Evolutionary conservation across 2,797 vertebrate species (phyloP), one percentile per base, ranked within the genome.

Genomic region (Rousettus madagascariensis): DNA sequence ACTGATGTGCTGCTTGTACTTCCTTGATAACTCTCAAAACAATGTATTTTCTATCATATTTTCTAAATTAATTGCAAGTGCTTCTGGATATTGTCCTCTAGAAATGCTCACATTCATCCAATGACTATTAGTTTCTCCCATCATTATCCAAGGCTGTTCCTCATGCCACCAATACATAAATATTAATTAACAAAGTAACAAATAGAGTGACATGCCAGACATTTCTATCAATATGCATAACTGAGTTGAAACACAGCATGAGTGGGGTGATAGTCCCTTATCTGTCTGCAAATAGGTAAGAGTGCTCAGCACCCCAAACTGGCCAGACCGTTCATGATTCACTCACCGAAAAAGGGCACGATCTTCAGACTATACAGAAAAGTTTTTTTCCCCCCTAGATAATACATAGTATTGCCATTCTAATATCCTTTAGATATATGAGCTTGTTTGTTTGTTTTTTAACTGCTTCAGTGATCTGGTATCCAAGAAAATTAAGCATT

Each of bases 401-500:
- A 8, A 3, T 71, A 74, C 28, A 71, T n/a, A 53, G 16, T 36
- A 41, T 33, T 41, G 24, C 8, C 20, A 5, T 38, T 71, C 19
- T 43, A 66, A 61, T 33, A 66, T 57, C 16, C 2, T 86, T 90
- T 12, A 41, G 15, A 53, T 51, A 22, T 16, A 33, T 5, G 1
- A 69, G 30, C 19, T 59, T 68, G 10, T 2, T 65, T 82, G 36
- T 46, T 46, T 46, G 2, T 46, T 49, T 49, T 49, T 49, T 16
- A 49, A 63, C 61, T 51, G 43, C 5, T 75, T 79, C 2, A 51
- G 22, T 69, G 85, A 72, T 86, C 61, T 78, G 24, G 20, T 38
- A 77, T 88, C 43, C 20, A 26, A 91, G 33, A 82, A 83, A 87
- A 84, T 22, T 79, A 88, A 19, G 16, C 10, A 36, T 33, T 87